Evolutionary conservation across 2,797 vertebrate genomes (phyloP).

Genomic region (Cyclura pinguis): DNA sequence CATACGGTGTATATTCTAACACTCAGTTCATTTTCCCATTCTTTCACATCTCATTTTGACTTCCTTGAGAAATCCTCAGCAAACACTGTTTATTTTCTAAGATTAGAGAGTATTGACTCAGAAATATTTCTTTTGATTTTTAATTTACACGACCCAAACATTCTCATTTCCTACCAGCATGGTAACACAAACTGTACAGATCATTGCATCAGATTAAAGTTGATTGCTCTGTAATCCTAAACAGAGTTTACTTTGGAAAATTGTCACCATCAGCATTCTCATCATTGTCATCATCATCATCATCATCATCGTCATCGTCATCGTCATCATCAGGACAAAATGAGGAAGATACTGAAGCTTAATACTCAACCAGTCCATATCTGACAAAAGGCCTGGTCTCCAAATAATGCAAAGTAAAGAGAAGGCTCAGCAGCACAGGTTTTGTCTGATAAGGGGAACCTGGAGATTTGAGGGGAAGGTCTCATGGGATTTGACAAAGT

Average conservation of each 20-base stretch:
- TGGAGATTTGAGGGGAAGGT: background rate
- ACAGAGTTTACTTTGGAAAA: background rate
- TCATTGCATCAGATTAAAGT: background rate
- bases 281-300: background rate
- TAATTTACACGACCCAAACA: background rate
- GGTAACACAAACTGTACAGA: background rate
- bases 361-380: background rate
- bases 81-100: background rate
- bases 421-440: background rate
- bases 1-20: background rate
- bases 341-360: background rate
- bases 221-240: background rate
- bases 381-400: background rate
- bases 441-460: background rate
- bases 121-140: background rate
- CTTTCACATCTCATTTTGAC: background rate
- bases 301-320: background rate
- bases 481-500: background rate
- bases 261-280: background rate
- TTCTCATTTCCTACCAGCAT: background rate
- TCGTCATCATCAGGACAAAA: background rate
- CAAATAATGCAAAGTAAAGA: background rate
- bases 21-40: background rate
- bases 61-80: conserved; percentile 9
- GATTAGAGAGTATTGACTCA: background rate